These are phyloP conservation scores for Paelopatides confundens DNA, from an alignment of 53 echinoderm and acorn worm species.

Conservation along the genomic window DNA sequence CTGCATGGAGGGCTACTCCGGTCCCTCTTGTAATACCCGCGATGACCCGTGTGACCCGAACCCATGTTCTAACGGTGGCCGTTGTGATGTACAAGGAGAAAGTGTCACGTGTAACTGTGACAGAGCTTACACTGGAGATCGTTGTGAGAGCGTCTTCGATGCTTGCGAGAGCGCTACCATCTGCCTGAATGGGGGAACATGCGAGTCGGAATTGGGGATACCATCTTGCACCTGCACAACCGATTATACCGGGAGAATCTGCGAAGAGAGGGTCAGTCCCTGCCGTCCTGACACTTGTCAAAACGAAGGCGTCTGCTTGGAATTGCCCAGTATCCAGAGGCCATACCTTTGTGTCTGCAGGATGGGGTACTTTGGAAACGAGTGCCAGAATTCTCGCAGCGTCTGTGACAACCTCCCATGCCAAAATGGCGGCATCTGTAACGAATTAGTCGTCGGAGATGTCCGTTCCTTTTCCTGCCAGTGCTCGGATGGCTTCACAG, in stretches of 20 bases:
- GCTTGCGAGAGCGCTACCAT: background rate
- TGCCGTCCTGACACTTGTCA: background rate
- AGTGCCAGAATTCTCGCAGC: background rate
- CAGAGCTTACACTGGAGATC: background rate
- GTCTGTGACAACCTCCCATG: constrained; percentile 38
- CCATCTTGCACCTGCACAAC: constrained; percentile 41
- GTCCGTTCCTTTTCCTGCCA: constrained; percentile 4
- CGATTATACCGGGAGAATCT: constrained; percentile 44
- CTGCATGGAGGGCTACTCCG: background rate
- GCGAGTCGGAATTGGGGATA: background rate
- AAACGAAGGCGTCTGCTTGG: background rate
- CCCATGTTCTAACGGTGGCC: constrained; percentile 6
- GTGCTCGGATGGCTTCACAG: background rate
- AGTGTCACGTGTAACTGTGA: background rate
- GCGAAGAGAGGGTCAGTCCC: constrained; percentile 23
- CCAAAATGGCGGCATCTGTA: constrained; percentile 15
- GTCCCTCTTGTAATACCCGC: background rate
- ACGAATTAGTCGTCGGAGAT: background rate
- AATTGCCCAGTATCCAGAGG: background rate
- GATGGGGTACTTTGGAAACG: constrained; percentile 1
- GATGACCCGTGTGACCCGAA: background rate
- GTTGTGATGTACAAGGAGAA: background rate
- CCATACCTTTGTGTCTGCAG: background rate
- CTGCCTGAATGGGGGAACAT: constrained; percentile 52
- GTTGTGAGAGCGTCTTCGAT: background rate